A percentile compares a stretch with the other conserved stretches of the same genome.
These are phyloP conservation scores for Leptonema lineaticorne DNA, from an alignment of 1,140 invertebrate species.

Conservation along the genomic window DNA sequence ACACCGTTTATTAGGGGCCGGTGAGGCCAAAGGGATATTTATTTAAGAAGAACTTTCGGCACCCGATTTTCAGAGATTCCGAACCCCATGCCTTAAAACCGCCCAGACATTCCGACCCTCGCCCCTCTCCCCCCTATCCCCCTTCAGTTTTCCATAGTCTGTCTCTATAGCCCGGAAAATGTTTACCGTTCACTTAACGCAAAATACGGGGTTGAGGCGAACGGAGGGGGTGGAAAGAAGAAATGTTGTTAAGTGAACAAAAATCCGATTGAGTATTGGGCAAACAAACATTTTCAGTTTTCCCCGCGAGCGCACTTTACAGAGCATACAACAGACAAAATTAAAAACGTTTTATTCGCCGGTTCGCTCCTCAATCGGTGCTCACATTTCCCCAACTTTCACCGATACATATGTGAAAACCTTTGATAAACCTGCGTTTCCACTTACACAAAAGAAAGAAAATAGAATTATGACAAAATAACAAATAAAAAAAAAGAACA, in stretches of 20 bases:
- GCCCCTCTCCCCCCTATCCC: neutral
- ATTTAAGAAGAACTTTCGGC: too few relatives aligned
- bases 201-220: slow-evolving; percentile 15
- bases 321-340: slow-evolving; percentile 9
- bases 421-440: too few relatives aligned
- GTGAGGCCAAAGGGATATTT: slow-evolving; percentile 25
- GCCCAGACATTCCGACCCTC: neutral
- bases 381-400: too few relatives aligned
- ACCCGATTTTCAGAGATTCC: too few relatives aligned
- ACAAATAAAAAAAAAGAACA: too few relatives aligned
- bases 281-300: slow-evolving; percentile 26
- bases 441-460: too few relatives aligned
- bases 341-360: slow-evolving; percentile 12
- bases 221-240: too few relatives aligned
- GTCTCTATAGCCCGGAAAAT: slow-evolving; percentile 6
- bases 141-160: too few relatives aligned
- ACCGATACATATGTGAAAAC: too few relatives aligned
- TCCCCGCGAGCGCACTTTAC: slow-evolving; percentile 2
- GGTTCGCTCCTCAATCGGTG: neutral
- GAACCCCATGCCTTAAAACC: neutral
- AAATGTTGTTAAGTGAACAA: slow-evolving; percentile 35
- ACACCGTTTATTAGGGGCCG: neutral
- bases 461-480: too few relatives aligned
- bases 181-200: slow-evolving; percentile 37
- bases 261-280: slow-evolving; percentile 28